phyloP scores from a whole-genome alignment of 2,888 invertebrate species.

The Eupithecia dodoneata region DNA sequence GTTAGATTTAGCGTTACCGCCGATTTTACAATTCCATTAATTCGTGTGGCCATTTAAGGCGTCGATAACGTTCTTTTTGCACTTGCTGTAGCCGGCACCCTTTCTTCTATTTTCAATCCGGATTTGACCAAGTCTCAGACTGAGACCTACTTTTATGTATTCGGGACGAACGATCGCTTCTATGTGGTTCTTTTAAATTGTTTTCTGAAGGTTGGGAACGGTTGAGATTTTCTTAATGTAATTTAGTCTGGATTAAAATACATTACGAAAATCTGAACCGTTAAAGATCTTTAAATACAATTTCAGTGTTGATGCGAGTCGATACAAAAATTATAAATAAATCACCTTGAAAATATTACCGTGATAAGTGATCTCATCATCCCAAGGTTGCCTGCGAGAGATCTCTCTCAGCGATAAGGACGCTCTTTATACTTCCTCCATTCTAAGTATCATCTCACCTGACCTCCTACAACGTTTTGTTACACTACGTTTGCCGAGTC shows the following conservation, averaged over 20 bases:
- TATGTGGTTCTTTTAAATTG: conserved; percentile 23
- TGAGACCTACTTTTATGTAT: conserved; percentile 36
- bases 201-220: conserved; percentile 14
- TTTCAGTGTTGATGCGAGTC: background rate
- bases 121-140: conserved; percentile 20
- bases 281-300: background rate
- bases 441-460: no score
- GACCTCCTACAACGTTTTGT: no score
- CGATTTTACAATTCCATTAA: no score
- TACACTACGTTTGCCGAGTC: no score
- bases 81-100: conserved; percentile 20
- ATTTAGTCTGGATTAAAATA: background rate
- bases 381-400: no score
- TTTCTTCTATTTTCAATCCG: conserved; percentile 41
- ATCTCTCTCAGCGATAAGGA: no score
- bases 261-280: background rate
- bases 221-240: no score
- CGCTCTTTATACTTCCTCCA: no score
- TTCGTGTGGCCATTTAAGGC: background rate
- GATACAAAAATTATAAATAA: background rate
- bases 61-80: conserved; percentile 19
- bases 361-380: background rate
- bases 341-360: background rate
- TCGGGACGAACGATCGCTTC: conserved; percentile 6
- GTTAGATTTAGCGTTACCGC: no score